phyloP scores from a whole-genome alignment of 2,797 vertebrate genomes.

The Epinephelus coioides region DNA sequence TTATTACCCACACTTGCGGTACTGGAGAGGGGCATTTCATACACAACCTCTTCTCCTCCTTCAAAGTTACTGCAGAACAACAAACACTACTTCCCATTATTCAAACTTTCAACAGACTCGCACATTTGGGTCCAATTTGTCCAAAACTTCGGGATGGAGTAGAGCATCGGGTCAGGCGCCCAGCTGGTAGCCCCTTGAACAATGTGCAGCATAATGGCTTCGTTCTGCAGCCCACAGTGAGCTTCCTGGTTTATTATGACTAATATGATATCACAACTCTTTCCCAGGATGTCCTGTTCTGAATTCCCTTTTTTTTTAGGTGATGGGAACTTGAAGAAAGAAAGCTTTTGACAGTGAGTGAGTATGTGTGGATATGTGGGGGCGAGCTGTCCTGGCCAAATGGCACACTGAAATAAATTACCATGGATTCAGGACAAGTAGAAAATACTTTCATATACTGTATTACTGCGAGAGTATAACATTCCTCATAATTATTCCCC shows the following conservation, averaged over 20 bases:
- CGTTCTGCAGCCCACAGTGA: neutral
- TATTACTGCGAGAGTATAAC: slow-evolving; percentile 10
- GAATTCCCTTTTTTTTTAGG: neutral
- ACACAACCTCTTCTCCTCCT: slow-evolving; percentile 2
- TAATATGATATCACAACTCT: slow-evolving; percentile 5
- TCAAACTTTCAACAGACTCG: neutral
- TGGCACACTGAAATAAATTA: slow-evolving; percentile 19
- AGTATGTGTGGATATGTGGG: slow-evolving; percentile 10
- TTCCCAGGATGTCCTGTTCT: slow-evolving; percentile 9
- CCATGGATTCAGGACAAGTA: neutral
- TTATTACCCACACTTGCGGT: neutral
- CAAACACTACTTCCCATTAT: neutral
- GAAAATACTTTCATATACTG: slow-evolving; percentile 7
- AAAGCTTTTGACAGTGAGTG: slow-evolving; percentile 17
- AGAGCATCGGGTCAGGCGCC: neutral
- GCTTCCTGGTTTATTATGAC: slow-evolving; percentile 23
- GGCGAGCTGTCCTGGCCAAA: slow-evolving; percentile 24
- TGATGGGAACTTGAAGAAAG: slow-evolving; percentile 1
- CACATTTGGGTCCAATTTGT: slow-evolving; percentile 22
- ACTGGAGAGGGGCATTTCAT: slow-evolving; percentile 2
- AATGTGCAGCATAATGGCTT: slow-evolving; percentile 5
- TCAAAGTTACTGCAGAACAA: slow-evolving; percentile 6
- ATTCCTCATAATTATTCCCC: neutral
- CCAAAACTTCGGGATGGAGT: neutral
- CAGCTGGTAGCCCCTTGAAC: neutral